Evolutionary conservation across 2,888 invertebrate species (phyloP), one percentile per base, ranked within the genome.

Genomic region (Bombylius discolor): DNA sequence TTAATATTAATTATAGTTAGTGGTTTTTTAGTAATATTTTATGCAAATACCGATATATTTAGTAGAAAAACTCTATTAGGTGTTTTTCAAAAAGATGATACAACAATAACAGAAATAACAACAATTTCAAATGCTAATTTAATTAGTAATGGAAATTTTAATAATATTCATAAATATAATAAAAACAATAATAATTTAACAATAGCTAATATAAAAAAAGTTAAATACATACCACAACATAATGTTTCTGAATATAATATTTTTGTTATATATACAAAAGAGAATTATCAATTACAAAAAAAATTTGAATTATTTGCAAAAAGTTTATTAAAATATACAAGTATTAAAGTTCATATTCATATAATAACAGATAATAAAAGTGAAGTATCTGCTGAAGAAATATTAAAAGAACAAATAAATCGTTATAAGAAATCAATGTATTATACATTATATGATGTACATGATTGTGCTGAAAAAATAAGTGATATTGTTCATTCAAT

Each of bases 401-500:
- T 79, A 44, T 64, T 81, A 31, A 68, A 68, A 55, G 67, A 70
- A 52, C 72, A 77, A 50, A 70, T 71, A 34, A 64, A 59, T 72
- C 69, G 61, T 63, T 68, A 69, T 72, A 74, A 70, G 69, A 75
- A 74, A 72, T 76, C 70, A 48, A 63, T 77, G 44, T 67, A 65
- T 53, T 76, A 75, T 64, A 73, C 70, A 23, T 79, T 81, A 65
- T 81, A 86, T 61, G 79, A 86, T 70, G 78, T 85, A 34, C 77
- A 80, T 62, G 72, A 77, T 53, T 74, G 83, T 60, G 81, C 82
- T 1, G 70, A 71, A 33, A 74, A 79, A 63, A 76, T 86, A 55
- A 74, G 78, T 55, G 81, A 81, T 63, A 80, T 86, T 62, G 81
- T 87, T 5, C 71, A 78, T 36, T 78, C 79, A 33, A 81, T 89